phyloP scores from a whole-genome alignment of 2,797 vertebrate species.

The Sebastes paucispinis region DNA sequence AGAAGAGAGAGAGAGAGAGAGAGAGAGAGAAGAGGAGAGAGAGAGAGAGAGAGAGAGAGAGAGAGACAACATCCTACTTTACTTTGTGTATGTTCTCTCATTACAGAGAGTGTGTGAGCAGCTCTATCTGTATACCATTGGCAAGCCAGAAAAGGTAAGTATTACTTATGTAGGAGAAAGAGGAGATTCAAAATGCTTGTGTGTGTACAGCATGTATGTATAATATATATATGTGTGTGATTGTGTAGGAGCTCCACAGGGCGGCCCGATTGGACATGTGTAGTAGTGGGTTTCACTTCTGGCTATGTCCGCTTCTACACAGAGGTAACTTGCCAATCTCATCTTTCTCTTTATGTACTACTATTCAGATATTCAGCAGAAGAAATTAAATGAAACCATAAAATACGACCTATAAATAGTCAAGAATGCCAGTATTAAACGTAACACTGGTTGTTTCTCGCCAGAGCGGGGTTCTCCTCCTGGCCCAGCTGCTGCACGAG shows the following conservation, averaged over 20 bases:
- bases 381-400: neutral
- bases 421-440: neutral
- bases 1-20: neutral
- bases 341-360: neutral
- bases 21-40: neutral
- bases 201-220: neutral
- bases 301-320: conserved; percentile 98
- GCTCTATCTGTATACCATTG: conserved; percentile 92
- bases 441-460: neutral
- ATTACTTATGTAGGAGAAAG: neutral
- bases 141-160: conserved; percentile 97
- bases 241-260: conserved; percentile 93
- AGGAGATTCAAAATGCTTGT: neutral
- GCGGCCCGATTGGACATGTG: conserved; percentile 97
- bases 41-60: no score
- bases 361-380: neutral
- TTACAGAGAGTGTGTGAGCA: conserved; percentile 91
- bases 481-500: conserved; percentile 95
- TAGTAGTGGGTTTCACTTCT: conserved; percentile 95
- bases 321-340: conserved; percentile 81
- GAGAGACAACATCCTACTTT: neutral
- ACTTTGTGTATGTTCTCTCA: conserved; percentile 27
- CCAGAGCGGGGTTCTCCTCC: conserved; percentile 93
- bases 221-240: conserved; percentile 11
- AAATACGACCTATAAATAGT: neutral